Conservation (phyloP, 2,797 vertebrate genomes). For the Sebastes minor region DNA sequence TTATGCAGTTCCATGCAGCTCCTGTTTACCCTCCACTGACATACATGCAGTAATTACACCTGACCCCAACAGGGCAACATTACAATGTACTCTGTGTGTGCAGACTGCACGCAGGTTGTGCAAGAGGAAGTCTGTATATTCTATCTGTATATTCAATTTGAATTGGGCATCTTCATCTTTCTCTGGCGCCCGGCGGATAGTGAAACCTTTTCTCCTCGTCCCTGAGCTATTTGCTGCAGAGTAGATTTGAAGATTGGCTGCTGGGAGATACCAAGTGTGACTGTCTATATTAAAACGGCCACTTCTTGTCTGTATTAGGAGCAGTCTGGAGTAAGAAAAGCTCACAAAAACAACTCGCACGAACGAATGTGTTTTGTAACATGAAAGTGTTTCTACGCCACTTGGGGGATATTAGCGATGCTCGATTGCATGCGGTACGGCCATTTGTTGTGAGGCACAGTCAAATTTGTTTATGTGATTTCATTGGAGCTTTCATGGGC, state of each 20-base stretch:
- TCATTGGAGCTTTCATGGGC: conserved; percentile 1
- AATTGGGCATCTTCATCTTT: conserved; percentile 11
- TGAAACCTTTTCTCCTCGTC: conserved; percentile 9
- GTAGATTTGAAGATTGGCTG: conserved; percentile 6
- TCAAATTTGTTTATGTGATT: conserved; percentile 35
- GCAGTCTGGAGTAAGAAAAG: background rate
- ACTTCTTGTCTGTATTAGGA: conserved; percentile 12
- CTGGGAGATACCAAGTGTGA: conserved; percentile 6
- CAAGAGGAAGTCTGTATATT: background rate
- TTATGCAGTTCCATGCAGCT: conserved; percentile 16
- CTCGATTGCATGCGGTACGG: background rate
- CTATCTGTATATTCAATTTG: conserved; percentile 12
- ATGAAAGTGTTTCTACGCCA: conserved; percentile 6
- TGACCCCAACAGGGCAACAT: conserved; percentile 4
- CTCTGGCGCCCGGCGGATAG: background rate
- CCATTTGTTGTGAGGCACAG: conserved; percentile 27
- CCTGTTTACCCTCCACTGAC: conserved; percentile 45
- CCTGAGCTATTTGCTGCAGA: conserved; percentile 1
- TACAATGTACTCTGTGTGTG: background rate
- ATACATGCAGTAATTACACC: conserved; percentile 50
- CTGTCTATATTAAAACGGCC: conserved; percentile 17
- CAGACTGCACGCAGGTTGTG: background rate
- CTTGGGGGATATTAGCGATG: conserved; percentile 13
- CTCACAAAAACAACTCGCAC: background rate
- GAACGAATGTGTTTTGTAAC: conserved; percentile 16